These are phyloP conservation scores for Microtus oregoni DNA, from an alignment of 2,113 vertebrate species.

Conservation along the genomic window DNA sequence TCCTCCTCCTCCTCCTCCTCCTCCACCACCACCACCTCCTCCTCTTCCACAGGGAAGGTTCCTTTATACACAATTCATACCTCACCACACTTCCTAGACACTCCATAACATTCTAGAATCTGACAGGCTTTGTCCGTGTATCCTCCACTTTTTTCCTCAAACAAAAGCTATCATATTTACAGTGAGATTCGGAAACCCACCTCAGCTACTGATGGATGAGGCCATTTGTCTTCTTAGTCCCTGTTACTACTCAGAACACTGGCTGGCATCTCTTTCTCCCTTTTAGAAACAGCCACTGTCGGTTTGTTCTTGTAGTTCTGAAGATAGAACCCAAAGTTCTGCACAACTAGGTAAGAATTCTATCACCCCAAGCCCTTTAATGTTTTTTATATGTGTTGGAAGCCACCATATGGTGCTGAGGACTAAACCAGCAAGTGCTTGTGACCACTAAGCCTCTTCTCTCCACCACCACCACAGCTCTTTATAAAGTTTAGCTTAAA, in stretches of 20 bases:
- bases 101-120: not conserved
- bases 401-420: not conserved
- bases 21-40: not conserved
- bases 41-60: not conserved
- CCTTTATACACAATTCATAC: not conserved
- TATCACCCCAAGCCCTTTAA: not conserved
- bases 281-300: not conserved
- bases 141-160: not conserved
- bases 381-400: not conserved
- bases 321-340: not conserved
- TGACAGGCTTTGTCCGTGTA: not conserved
- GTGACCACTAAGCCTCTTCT: not conserved
- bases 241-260: not conserved
- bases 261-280: not conserved
- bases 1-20: rapidly evolving
- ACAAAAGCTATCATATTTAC: not conserved
- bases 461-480: not conserved
- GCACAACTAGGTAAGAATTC: not conserved
- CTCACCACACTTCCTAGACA: not conserved
- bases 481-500: not conserved
- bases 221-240: not conserved
- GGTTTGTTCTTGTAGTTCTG: not conserved
- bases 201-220: not conserved
- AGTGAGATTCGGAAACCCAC: not conserved
- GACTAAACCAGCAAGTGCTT: not conserved